Conservation (phyloP, 2,797 vertebrate species). For the Babyrousa celebensis region DNA sequence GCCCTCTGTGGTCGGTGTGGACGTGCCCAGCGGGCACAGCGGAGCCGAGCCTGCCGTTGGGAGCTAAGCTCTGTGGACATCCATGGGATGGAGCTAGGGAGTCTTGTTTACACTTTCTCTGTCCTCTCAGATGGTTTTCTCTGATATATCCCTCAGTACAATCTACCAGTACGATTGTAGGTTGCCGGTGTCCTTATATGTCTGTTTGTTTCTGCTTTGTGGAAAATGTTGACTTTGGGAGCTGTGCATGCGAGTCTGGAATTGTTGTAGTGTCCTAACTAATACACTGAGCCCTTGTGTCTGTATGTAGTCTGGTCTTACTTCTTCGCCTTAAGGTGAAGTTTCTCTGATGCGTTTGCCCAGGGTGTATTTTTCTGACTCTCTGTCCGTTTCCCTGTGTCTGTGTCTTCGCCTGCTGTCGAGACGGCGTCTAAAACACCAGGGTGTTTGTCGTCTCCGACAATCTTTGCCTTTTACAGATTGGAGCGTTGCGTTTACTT, state of each 20-base stretch:
- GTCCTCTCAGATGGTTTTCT: not conserved
- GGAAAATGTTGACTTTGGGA: not conserved
- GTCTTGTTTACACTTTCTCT: not conserved
- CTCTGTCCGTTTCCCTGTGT: not conserved
- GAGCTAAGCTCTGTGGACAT: not conserved
- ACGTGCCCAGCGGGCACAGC: not conserved
- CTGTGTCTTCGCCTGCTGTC: too few relatives aligned
- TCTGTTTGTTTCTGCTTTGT: not conserved
- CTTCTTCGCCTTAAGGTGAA: conserved; percentile 1
- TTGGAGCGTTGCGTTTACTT: not conserved
- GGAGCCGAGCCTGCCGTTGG: not conserved
- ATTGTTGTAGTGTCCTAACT: not conserved
- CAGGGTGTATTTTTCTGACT: not conserved
- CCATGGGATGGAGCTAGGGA: not conserved
- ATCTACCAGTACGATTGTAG: not conserved
- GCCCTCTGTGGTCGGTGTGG: too few relatives aligned
- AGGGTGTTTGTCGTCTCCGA: not conserved
- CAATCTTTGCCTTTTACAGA: conserved; percentile 35
- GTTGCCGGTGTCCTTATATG: conserved; percentile 10
- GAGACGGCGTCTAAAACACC: too few relatives aligned
- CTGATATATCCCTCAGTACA: not conserved
- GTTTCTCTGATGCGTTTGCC: conserved; percentile 31
- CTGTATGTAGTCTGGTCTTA: not conserved
- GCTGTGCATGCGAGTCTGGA: not conserved
- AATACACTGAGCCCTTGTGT: not conserved